Conservation (phyloP, 2,888 invertebrate genomes). For the Lottia scabra region DNA sequence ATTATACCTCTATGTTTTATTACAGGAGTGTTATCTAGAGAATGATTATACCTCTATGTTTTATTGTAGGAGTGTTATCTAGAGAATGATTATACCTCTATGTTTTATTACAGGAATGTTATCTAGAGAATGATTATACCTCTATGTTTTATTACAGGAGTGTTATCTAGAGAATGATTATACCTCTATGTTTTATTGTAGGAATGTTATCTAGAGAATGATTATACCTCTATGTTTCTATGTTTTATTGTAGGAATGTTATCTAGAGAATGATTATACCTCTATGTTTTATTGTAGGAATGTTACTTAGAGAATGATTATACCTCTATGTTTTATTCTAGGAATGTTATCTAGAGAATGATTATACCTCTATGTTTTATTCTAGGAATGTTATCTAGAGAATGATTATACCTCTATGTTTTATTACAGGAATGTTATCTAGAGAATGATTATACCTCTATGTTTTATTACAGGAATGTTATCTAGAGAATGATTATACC, state of each 20-base stretch:
- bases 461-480: too few species aligned
- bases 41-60: slow-evolving; percentile 90
- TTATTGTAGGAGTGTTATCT: too few species aligned
- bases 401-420: slow-evolving; percentile 90
- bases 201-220: slow-evolving; percentile 89
- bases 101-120: too few species aligned
- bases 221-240: slow-evolving; percentile 88
- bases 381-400: too few species aligned
- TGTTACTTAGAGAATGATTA: slow-evolving; percentile 91
- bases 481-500: slow-evolving; percentile 89
- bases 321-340: slow-evolving; percentile 86
- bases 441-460: slow-evolving; percentile 88
- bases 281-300: slow-evolving; percentile 87
- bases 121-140: slow-evolving; percentile 89
- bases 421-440: too few species aligned
- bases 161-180: slow-evolving; percentile 91
- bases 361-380: slow-evolving; percentile 88
- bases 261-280: slow-evolving; percentile 89
- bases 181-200: slow-evolving; percentile 86
- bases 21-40: too few species aligned
- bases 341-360: slow-evolving; percentile 89
- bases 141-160: slow-evolving; percentile 87
- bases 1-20: slow-evolving; percentile 88
- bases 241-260: too few species aligned
- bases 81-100: slow-evolving; percentile 88